These are phyloP conservation scores for Apocheima hispidaria DNA, from an alignment of 2,888 invertebrate species.

Conservation along the genomic window DNA sequence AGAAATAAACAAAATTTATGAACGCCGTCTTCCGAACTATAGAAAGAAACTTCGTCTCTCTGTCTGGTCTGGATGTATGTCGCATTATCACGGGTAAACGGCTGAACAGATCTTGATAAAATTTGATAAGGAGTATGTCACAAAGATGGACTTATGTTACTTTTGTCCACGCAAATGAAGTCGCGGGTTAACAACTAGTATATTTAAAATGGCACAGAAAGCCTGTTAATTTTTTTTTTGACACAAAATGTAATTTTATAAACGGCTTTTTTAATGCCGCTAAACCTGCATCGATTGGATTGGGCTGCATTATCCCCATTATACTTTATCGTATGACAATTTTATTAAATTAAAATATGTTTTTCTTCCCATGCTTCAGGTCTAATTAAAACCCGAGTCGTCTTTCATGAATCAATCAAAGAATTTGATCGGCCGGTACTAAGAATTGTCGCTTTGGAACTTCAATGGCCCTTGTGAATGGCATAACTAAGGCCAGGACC, in stretches of 20 bases:
- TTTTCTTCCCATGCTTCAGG: constrained; percentile 22
- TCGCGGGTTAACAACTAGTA: too few relatives aligned
- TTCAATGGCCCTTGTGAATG: constrained; percentile 37
- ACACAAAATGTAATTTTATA: neutral
- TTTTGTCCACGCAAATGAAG: too few relatives aligned
- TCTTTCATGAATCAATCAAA: constrained; percentile 33
- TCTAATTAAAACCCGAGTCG: constrained; percentile 25
- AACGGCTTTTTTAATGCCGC: neutral
- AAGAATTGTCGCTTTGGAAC: constrained; percentile 27
- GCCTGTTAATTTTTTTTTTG: neutral
- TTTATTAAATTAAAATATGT: constrained; percentile 20
- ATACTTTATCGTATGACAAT: constrained; percentile 19
- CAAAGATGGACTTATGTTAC: too few relatives aligned
- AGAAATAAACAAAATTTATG: too few relatives aligned
- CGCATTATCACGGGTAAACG: too few relatives aligned
- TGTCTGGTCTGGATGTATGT: too few relatives aligned
- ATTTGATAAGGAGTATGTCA: too few relatives aligned
- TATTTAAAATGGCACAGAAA: too few relatives aligned
- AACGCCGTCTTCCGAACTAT: too few relatives aligned
- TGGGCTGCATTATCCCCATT: constrained; percentile 3
- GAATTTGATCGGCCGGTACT: constrained; percentile 30
- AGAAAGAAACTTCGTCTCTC: too few relatives aligned
- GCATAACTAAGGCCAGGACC: constrained; percentile 7
- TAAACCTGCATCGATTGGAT: constrained; percentile 2
- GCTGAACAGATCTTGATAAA: too few relatives aligned